Evolutionary conservation across 2,113 vertebrate genomes (phyloP), one percentile per base, ranked within the genome.

Genomic region (Fregetta grallaria): DNA sequence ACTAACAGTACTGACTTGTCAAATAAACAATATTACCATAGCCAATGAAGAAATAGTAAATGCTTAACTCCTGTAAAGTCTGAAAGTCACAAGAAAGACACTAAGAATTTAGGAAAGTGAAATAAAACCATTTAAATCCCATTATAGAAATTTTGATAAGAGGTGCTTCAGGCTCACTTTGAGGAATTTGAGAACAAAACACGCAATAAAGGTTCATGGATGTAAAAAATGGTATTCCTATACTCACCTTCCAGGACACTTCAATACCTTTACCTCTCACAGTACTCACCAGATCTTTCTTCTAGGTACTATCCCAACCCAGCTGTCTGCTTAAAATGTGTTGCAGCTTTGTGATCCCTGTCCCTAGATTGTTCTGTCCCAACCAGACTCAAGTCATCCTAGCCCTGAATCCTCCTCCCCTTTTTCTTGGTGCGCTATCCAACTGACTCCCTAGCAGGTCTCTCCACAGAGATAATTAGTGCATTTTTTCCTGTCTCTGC

Each of bases 221-320:
- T 22, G 59, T 50, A 1, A 88, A n/a, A 67, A 78, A 10, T 1
- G 0, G 0, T 72, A 55, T 59, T 72, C 12, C 10, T 55, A 20
- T 30, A 38, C 49, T 90, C 3, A 72, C 4, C 15, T 75, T 82
- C 29, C 42, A 61, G 25, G 38, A 81, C 4, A 58, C 12, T 47
- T 90, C 12, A 53, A 6, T 40, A 45, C 5, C 10, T 81, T 81
- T 42, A 62, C 5, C 16, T 74, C 49, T 71, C 29, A 17, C 29
- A 71, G 17, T 29, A n/a, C 13, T 53, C 21, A 58, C 8, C 8
- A 42, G 25, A 25, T 40, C 4, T 50, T 78, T 79, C 13, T 55
- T 82, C 20, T 55, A 50, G 19, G 5, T 53, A 7, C 7, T 44
- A 27, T 44, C 23, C 4, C 1, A 3, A 1, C 15, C 7, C 3